Base-by-base conservation (phyloP, 2,888 invertebrate genomes). In the Meandrusa payeni region DNA sequence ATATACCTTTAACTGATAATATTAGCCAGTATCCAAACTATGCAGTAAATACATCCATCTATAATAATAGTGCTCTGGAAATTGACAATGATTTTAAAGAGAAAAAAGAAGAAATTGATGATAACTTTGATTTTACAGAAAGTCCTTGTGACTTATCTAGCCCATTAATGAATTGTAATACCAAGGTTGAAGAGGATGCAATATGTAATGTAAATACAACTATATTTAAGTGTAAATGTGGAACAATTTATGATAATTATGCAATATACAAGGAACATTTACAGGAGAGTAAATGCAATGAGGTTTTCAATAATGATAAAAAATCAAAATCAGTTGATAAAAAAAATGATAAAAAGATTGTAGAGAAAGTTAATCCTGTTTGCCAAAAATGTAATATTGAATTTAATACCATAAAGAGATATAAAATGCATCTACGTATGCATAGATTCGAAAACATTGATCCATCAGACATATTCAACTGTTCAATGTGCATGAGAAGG, bases 401-500 rank as follows among this genome's bases (percentile, higher is more conserved):
- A 28, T 44, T 44, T 32, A 52, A 55, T 31, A 54, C 52, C 0
- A 28, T 51, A 2, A 55, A 55, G 2, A 48, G 53, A 1, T 64
- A 54, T 44, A 61, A 48, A 15, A 9, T 34, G 1, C 73, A 75
- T 36, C 55, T 10, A 24, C 52, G 44, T 20, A 54, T 46, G 7
- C 52, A 57, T 39, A 51, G 51, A 47, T 32, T 37, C 13, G 39
- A 34, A 31, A 51, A 46, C 9, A 17, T 31, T 11, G 50, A 50
- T 5, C 42, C 26, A 1, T 47, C 41, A 6, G 45, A 57, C 28
- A 46, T 49, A 1, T 60, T 61, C 41, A 53, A 73, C 58, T 89
- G 86, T 54, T 70, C 72, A 0, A 55, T 73, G 47, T 89, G 77
- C 45, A 67, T 76, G 57, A 64, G 76, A 23, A 76, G 70, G 41